Evolutionary conservation across 1,140 invertebrate genomes (phyloP).

Genomic region (Microplitis demolitor): DNA sequence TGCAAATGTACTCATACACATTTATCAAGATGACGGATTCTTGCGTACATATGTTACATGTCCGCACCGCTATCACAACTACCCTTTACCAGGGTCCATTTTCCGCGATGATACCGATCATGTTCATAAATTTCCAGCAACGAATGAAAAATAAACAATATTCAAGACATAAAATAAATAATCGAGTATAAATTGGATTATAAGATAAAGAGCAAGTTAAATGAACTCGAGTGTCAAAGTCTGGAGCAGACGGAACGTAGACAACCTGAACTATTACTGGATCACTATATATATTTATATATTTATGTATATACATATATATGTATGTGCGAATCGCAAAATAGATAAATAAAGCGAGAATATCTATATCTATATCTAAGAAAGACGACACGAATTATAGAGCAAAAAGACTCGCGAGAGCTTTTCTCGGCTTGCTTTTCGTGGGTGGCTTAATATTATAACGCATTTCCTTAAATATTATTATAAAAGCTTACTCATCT

Average conservation of each 20-base stretch:
- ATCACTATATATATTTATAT: conserved; percentile 1
- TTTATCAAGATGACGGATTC: not conserved
- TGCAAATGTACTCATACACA: not conserved
- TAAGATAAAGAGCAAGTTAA: not conserved
- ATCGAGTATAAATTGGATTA: not conserved
- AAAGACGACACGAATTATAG: conserved; percentile 15
- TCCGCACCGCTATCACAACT: no score
- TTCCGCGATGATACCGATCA: not conserved
- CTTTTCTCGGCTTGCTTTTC: not conserved
- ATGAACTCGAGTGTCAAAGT: conserved; percentile 27
- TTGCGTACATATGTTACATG: no score
- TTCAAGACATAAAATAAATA: not conserved
- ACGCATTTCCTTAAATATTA: conserved; percentile 1
- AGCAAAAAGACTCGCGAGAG: not conserved
- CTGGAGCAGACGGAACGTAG: conserved; percentile 33
- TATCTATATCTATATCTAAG: not conserved
- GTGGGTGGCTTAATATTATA: not conserved
- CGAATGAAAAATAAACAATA: not conserved
- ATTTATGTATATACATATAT: no score
- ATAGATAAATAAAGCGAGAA: not conserved
- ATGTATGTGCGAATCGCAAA: conserved; percentile 14
- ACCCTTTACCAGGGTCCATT: no score
- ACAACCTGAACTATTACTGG: conserved; percentile 39
- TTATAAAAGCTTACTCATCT: not conserved
- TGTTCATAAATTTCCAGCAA: not conserved